Conservation (phyloP, 2,113 vertebrate genomes). For the Dendropsophus ebraccatus region DNA sequence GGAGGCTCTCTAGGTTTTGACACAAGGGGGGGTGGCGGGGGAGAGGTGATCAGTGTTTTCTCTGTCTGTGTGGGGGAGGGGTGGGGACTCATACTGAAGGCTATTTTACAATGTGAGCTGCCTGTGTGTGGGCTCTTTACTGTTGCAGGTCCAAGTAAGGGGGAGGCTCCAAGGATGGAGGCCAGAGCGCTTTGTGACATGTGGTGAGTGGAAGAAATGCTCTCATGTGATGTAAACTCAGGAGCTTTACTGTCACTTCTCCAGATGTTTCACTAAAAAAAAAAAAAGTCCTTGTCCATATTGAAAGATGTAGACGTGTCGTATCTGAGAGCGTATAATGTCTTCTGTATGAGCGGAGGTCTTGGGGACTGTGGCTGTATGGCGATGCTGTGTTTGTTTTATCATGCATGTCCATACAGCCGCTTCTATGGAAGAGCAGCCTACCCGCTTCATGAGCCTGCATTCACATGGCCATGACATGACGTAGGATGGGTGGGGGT, state of each 20-base stretch:
- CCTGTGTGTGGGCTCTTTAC: conserved; percentile 27
- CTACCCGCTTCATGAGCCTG: too few species aligned
- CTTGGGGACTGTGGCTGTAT: neutral
- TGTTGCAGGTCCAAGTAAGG: neutral
- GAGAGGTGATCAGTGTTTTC: conserved; percentile 32
- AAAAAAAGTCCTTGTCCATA: too few species aligned
- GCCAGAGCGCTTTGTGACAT: neutral
- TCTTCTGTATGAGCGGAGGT: neutral
- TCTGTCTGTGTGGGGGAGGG: conserved; percentile 12
- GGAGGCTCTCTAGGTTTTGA: conserved; percentile 11
- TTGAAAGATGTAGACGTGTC: neutral
- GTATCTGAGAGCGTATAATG: too few species aligned
- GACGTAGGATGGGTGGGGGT: too few species aligned
- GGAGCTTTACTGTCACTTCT: too few species aligned
- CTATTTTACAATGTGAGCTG: neutral
- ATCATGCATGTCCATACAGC: neutral
- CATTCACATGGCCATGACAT: too few species aligned
- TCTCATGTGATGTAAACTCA: too few species aligned
- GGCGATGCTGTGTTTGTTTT: neutral
- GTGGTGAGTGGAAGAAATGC: neutral
- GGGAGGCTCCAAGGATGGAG: neutral
- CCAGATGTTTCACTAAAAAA: too few species aligned
- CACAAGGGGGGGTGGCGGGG: conserved; percentile 10
- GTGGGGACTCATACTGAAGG: neutral
- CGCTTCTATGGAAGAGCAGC: neutral